A percentile compares a stretch with the other conserved stretches of the same genome.
These are phyloP conservation scores for Eupithecia subfuscata DNA, from an alignment of 2,888 invertebrate species.

Conservation along the genomic window DNA sequence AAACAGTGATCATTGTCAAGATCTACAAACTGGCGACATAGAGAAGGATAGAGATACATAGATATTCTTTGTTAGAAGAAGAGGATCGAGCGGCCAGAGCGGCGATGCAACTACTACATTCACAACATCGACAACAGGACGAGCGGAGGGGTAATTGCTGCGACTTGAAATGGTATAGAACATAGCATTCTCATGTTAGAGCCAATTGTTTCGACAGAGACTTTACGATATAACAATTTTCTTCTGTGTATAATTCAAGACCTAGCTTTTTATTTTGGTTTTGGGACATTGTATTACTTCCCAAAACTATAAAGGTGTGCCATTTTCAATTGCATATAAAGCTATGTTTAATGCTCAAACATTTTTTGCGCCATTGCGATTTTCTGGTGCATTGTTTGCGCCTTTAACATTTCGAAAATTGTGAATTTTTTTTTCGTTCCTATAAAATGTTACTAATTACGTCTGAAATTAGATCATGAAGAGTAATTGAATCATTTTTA, in stretches of 20 bases:
- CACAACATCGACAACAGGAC: constrained; percentile 81
- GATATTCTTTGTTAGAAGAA: constrained; percentile 75
- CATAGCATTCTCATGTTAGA: constrained; percentile 31
- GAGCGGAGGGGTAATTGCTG: constrained; percentile 74
- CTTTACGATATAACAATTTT: not conserved
- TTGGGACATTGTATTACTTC: not conserved
- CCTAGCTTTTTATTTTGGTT: not conserved
- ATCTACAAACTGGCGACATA: constrained; percentile 78
- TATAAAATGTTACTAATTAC: not conserved
- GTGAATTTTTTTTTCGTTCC: not conserved
- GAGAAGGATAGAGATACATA: constrained; percentile 73
- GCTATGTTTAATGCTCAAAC: not conserved
- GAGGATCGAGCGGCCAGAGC: constrained; percentile 73
- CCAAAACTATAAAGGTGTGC: not conserved
- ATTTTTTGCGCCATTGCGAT: too few relatives aligned
- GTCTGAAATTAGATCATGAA: not conserved
- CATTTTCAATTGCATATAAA: not conserved
- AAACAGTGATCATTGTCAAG: constrained; percentile 71
- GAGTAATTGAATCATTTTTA: not conserved
- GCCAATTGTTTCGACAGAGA: constrained; percentile 40
- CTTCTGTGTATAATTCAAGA: not conserved
- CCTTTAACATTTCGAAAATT: not conserved
- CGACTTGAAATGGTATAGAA: constrained; percentile 79
- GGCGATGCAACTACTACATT: constrained; percentile 82
- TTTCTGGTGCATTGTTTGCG: not conserved